A percentile compares a stretch with the other conserved stretches of the same genome.
These are phyloP conservation scores for Sclerodermus sp. DNA, from an alignment of 2,888 invertebrate genomes.

Conservation along the genomic window DNA sequence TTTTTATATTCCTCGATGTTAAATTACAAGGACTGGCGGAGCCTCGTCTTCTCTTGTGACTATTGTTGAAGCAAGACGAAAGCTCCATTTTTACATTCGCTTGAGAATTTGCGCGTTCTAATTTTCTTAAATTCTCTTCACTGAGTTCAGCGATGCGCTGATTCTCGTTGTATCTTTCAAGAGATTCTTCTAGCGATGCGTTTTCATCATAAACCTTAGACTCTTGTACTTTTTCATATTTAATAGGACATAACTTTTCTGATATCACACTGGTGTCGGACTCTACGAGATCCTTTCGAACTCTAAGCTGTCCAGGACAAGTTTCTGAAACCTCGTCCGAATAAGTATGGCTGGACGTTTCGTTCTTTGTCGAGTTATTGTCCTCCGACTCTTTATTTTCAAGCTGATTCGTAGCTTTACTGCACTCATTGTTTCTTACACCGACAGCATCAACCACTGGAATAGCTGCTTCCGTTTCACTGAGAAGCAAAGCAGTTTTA, in stretches of 20 bases:
- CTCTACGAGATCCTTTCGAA: constrained; percentile 49
- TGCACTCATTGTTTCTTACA: neutral
- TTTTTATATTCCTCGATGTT: constrained; percentile 58
- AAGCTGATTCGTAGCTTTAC: constrained; percentile 6
- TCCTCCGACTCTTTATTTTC: constrained; percentile 28
- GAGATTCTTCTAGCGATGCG: constrained; percentile 50
- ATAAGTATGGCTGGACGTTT: constrained; percentile 22
- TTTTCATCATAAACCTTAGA: constrained; percentile 52
- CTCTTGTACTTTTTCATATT: constrained; percentile 50
- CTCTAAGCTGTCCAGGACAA: constrained; percentile 42
- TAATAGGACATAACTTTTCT: constrained; percentile 47
- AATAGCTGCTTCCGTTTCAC: constrained; percentile 3
- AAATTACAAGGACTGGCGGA: constrained; percentile 50
- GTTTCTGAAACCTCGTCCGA: constrained; percentile 30
- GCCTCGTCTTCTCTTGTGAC: constrained; percentile 43
- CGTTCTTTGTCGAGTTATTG: constrained; percentile 15
- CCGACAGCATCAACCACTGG: constrained; percentile 1
- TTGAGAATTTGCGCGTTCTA: constrained; percentile 40
- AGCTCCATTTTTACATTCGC: constrained; percentile 41
- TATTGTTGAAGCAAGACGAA: constrained; percentile 42
- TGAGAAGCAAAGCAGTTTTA: neutral
- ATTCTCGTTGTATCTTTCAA: constrained; percentile 49
- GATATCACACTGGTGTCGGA: constrained; percentile 43
- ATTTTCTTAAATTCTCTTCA: constrained; percentile 46
- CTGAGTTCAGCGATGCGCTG: constrained; percentile 45